Evolutionary conservation across 2,113 vertebrate species (phyloP), one percentile per base, ranked within the genome.

Genomic region (Elephantulus edwardii): DNA sequence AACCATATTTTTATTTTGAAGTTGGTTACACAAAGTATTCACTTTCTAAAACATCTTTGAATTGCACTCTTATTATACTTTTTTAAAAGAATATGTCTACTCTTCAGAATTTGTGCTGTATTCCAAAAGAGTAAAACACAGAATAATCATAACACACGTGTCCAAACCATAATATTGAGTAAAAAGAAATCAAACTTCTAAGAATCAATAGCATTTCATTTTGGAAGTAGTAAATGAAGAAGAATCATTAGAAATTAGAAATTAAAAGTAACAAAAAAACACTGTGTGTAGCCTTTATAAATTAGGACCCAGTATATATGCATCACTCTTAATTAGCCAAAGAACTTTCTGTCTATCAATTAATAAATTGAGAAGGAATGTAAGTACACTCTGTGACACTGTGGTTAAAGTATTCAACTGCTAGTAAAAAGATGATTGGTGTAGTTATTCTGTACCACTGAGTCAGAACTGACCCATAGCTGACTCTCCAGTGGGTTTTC

Each of bases 191-290:
- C 42, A 14, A 62, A 62, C 44, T 38, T 88, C 13, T 62, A 77
- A 89, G 83, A 91, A n/a, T 28, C 28, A 74, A 35, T 8, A 83
- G 38, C 14, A 80, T 24, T 93, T 54, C 64, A 78, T 70, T 94
- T 80, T 48, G 19, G 46, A 90, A 93, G 35, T 44, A 19, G 3
- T 42, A 50, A 84, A 46, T 33, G 30, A 19, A 30, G 4, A 1
- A 79, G 78, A 26, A 26, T 91, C 62, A 92, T 14, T 58, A 85
- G 56, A 93, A 66, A 42, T 28, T 38, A n/a, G 68, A 33, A 68
- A 26, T 44, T 30, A 77, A 56, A 88, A 40, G 16, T n/a, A 74
- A 24, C 4, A 68, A 24, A 42, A n/a, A 8, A 62, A 60, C 56
- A 11, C 33, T 58, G 20, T 78, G 84, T 33, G 58, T 10, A 42